Evolutionary conservation across 2,113 vertebrate genomes (phyloP), one percentile per base, ranked within the genome.

Genomic region (Triplophysa tibetana): DNA sequence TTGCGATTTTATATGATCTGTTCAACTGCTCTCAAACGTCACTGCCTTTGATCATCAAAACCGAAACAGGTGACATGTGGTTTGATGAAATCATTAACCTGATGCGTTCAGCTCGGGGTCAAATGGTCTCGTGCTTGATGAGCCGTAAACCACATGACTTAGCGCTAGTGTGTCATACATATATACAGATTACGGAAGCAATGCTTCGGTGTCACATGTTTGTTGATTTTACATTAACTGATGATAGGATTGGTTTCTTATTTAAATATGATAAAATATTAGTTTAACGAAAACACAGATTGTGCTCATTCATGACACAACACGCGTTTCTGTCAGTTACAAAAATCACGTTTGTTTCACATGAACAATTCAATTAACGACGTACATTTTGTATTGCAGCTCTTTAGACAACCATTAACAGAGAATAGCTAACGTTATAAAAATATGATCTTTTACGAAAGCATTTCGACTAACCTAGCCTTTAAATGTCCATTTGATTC

Each of bases 21-120:
- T 8, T 58, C 19, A 58, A 58, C 54, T 58, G 21, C 8, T 56
- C 19, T 58, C 8, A 58, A 16, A 58, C 19, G 9, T 8, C 8
- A 58, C 17, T 52, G 8, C 3, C 4, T 21, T 58, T n/a, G 9
- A 21, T 10, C 17, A 17, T 56, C 10, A 56, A 7, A 56, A 63
- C 41, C 8, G 10, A 48, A 38, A 2, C 21, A 9, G 4, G 7
- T 50, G 54, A n/a, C 2, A 10, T 13, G 19, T 29, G 24, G 58
- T 45, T 63, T 75, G 41, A 63, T 63, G 16, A 48, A 63, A 75
- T 75, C 41, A 75, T 75, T 75, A 63, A 75, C 73, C 60, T 75
- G 56, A 21, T 8, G 54, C 9, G 1, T 21, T 21, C 8, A 58
- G 54, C 54, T 9, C 50, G 16, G 50, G 3, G 50, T 52, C 50